phyloP scores from a whole-genome alignment of 2,113 vertebrate species.

The Alethe castanea region DNA sequence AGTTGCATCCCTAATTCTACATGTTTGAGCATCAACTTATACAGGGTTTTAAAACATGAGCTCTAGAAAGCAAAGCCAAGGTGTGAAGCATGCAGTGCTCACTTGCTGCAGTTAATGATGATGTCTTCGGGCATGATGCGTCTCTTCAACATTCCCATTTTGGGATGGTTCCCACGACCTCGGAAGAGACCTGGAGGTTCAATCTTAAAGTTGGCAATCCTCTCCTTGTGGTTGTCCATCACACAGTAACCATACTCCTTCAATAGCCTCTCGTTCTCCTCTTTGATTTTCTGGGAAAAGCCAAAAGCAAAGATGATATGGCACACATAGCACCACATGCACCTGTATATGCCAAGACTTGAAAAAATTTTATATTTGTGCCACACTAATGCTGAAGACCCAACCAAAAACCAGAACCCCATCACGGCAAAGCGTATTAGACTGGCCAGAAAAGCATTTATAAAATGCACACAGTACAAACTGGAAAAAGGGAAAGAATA shows the following conservation, averaged over 20 bases:
- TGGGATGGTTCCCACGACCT: constrained; percentile 94
- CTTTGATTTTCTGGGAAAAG: constrained; percentile 89
- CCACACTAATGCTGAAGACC: background rate
- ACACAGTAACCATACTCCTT: constrained; percentile 94
- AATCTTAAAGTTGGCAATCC: constrained; percentile 96
- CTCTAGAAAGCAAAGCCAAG: background rate
- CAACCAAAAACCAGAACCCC: background rate
- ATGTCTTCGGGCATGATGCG: constrained; percentile 91
- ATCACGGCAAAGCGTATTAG: background rate
- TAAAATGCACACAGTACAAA: background rate
- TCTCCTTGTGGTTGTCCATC: constrained; percentile 97
- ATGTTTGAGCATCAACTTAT: background rate
- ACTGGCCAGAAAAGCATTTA: background rate
- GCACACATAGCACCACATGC: background rate
- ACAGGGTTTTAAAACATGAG: background rate
- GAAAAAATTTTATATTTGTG: fast-evolving
- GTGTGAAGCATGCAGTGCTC: constrained; percentile 27
- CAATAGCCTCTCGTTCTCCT: constrained; percentile 89
- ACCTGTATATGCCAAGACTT: background rate
- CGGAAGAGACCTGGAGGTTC: constrained; percentile 94
- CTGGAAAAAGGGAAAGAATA: background rate
- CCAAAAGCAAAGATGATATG: background rate
- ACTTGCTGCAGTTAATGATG: constrained; percentile 99
- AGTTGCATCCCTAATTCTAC: background rate
- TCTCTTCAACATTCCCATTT: constrained; percentile 96